phyloP scores from a whole-genome alignment of 2,113 vertebrate genomes.

The Pangasianodon hypophthalmus region DNA sequence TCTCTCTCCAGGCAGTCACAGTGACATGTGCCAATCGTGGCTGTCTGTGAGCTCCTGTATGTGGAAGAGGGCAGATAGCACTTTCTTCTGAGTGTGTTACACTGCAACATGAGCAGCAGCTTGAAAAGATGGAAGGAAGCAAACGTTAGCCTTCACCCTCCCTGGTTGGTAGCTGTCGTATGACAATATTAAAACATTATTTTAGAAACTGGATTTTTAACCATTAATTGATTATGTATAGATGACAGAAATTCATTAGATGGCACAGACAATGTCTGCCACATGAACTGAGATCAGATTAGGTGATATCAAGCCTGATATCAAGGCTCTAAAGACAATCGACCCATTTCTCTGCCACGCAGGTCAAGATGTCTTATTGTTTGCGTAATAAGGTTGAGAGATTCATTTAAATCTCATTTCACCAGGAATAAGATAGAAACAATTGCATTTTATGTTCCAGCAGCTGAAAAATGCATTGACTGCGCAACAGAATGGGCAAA shows the following conservation, averaged over 20 bases:
- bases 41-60: too few relatives aligned
- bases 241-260: too few relatives aligned
- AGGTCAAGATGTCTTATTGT: constrained; percentile 15
- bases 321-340: background rate
- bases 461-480: background rate
- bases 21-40: too few relatives aligned
- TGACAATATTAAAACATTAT: background rate
- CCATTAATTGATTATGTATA: too few relatives aligned
- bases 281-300: too few relatives aligned
- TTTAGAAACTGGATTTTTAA: too few relatives aligned
- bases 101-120: too few relatives aligned
- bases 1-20: too few relatives aligned
- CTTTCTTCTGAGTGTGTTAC: background rate
- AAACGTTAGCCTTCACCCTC: background rate
- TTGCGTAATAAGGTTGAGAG: background rate
- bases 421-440: background rate
- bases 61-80: background rate
- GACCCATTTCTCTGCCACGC: background rate
- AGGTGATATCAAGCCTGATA: too few relatives aligned
- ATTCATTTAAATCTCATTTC: constrained; percentile 21
- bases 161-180: background rate
- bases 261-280: too few relatives aligned
- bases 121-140: background rate
- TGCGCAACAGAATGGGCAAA: constrained; percentile 1
- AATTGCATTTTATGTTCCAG: background rate